Conservation (phyloP, 2,888 invertebrate species). For the Thera obeliscata region DNA sequence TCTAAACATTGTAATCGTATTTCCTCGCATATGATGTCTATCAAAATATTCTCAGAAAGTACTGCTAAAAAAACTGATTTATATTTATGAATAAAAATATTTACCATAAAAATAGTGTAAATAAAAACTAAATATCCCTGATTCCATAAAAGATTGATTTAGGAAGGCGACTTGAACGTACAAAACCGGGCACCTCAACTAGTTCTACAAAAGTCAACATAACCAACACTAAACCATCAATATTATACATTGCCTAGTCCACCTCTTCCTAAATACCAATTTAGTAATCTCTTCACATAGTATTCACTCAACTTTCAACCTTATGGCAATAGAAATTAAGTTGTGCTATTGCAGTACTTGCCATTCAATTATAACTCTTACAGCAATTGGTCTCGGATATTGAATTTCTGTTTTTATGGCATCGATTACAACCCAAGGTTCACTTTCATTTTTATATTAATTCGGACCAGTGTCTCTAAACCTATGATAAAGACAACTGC, state of each 20-base stretch:
- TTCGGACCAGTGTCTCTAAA: constrained; percentile 28
- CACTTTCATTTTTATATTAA: constrained; percentile 39
- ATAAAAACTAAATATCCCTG: no score
- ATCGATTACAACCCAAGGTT: constrained; percentile 40
- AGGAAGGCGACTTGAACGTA: background rate
- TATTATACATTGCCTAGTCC: background rate
- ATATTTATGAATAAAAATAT: no score
- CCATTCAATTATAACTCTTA: constrained; percentile 21
- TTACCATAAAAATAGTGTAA: no score
- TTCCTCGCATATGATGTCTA: no score
- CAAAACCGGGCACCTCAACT: background rate
- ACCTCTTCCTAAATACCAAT: constrained; percentile 1
- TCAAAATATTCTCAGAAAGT: no score
- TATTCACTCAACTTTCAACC: constrained; percentile 8
- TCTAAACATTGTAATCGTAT: no score
- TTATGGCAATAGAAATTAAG: background rate
- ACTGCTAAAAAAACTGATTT: no score
- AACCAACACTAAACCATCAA: background rate
- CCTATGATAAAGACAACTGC: constrained; percentile 1
- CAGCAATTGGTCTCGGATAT: constrained; percentile 19
- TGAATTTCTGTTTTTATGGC: constrained; percentile 15
- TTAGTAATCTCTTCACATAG: constrained; percentile 1
- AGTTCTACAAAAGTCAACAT: background rate
- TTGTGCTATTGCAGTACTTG: background rate
- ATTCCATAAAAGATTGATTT: no score